Percentiles rank a stretch among this genome's conserved stretches.
Evolutionary conservation across 2,888 invertebrate genomes (phyloP).

Genomic region (Ephialtes manifestator): DNA sequence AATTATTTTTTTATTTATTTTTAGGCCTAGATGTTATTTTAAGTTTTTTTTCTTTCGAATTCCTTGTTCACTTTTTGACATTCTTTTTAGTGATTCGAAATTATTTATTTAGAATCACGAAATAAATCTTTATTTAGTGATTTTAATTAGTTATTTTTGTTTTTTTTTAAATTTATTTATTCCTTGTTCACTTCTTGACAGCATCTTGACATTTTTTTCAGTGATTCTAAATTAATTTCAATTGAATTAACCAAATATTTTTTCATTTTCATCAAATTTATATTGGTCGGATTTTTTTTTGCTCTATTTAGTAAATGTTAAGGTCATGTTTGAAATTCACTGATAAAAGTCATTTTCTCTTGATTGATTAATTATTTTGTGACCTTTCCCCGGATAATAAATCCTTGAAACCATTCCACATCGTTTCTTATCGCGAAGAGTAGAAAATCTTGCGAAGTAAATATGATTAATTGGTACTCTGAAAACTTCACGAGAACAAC

Average conservation of each 20-base stretch:
- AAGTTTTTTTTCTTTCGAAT: not conserved
- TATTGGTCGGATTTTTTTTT: not conserved
- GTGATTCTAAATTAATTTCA: too few relatives aligned
- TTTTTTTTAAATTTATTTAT: not conserved
- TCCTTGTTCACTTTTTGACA: not conserved
- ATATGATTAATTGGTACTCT: slow-evolving; percentile 4
- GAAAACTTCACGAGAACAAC: not conserved
- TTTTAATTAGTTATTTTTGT: not conserved
- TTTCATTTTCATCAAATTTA: too few relatives aligned
- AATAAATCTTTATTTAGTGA: too few relatives aligned
- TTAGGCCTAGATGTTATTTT: not conserved
- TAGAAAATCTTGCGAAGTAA: not conserved
- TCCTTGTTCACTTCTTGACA: too few relatives aligned
- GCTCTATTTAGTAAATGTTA: not conserved
- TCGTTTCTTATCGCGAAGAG: slow-evolving; percentile 2
- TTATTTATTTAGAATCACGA: too few relatives aligned
- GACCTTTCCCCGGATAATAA: not conserved
- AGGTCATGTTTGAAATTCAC: not conserved
- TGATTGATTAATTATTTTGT: not conserved
- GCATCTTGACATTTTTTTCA: too few relatives aligned
- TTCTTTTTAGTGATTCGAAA: too few relatives aligned
- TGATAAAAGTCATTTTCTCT: not conserved
- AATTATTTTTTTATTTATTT: not conserved
- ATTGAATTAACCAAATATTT: too few relatives aligned
- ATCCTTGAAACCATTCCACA: slow-evolving; percentile 7